Evolutionary conservation across 2,888 invertebrate genomes (phyloP).

Genomic region (Diplazon laetatorius): DNA sequence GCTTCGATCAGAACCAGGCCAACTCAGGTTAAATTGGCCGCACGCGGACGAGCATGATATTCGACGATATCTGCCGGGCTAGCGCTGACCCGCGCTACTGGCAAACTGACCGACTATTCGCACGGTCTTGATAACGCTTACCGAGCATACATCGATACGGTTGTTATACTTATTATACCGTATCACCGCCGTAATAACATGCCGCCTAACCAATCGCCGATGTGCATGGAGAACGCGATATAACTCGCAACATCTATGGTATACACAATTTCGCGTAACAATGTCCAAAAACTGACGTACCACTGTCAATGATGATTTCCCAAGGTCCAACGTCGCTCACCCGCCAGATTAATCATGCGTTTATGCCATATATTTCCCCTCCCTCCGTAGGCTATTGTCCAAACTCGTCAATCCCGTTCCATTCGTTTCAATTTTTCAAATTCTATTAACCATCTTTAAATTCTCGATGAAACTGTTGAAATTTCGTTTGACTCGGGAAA

Average conservation of each 20-base stretch:
- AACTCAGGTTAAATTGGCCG: conserved; percentile 57
- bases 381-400: no score
- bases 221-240: background rate
- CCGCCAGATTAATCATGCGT: conserved; percentile 46
- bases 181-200: background rate
- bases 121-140: conserved; percentile 21
- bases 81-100: conserved; percentile 50
- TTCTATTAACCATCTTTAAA: no score
- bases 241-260: background rate
- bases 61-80: no score
- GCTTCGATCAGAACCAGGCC: conserved; percentile 52
- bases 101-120: conserved; percentile 25
- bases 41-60: conserved; percentile 27
- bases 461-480: no score
- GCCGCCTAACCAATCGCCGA: background rate
- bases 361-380: no score
- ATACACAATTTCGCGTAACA: conserved; percentile 40
- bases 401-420: no score
- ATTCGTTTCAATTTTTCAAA: background rate
- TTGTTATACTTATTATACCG: background rate
- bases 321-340: conserved; percentile 38
- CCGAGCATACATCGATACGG: conserved; percentile 10
- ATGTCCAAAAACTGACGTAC: conserved; percentile 22
- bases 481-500: no score
- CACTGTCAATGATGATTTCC: conserved; percentile 49